Conservation (phyloP, 2,888 invertebrate species). For the Linyphia triangularis region DNA sequence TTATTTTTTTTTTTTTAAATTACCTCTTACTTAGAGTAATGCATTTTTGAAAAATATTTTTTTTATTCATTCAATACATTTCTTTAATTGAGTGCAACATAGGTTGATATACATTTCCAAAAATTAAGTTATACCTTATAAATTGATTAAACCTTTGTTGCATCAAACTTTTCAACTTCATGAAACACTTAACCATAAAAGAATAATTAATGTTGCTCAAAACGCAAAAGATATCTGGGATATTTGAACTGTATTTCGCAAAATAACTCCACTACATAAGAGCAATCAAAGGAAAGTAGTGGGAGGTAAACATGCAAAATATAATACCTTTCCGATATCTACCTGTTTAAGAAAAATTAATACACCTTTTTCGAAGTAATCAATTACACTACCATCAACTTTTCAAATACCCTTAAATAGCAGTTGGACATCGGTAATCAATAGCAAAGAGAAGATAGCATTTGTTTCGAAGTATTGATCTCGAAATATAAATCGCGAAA, state of each 20-base stretch:
- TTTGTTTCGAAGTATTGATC: slow-evolving; percentile 66
- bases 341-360: slow-evolving; percentile 59
- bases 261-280: background rate
- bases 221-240: background rate
- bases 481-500: slow-evolving; percentile 65
- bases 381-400: slow-evolving; percentile 52
- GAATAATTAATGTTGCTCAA: background rate
- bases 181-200: background rate
- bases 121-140: too few relatives aligned
- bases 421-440: slow-evolving; percentile 61
- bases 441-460: slow-evolving; percentile 48
- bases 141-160: background rate
- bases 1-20: too few relatives aligned
- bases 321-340: slow-evolving; percentile 32
- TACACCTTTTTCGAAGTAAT: slow-evolving; percentile 35
- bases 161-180: background rate
- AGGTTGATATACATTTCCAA: too few relatives aligned
- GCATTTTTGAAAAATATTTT: too few relatives aligned
- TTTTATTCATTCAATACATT: too few relatives aligned
- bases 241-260: background rate
- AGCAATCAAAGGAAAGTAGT: slow-evolving; percentile 32
- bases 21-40: too few relatives aligned
- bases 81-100: too few relatives aligned
- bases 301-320: slow-evolving; percentile 27
- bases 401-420: slow-evolving; percentile 69